These are phyloP conservation scores for Sander vitreus DNA, from an alignment of 2,113 vertebrate species.

Conservation along the genomic window DNA sequence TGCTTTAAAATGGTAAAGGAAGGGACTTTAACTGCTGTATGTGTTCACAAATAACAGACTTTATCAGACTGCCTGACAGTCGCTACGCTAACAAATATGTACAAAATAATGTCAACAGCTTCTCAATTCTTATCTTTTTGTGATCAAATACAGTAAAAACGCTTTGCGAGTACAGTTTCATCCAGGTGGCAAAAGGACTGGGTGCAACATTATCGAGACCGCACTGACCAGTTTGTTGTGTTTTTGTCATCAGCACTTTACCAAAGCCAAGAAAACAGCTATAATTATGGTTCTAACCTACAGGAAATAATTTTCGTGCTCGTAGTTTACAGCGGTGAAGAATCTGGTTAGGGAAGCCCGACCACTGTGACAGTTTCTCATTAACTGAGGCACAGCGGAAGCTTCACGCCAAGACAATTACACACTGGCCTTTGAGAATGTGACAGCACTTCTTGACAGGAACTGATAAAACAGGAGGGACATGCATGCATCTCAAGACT, in stretches of 20 bases:
- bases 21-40: not conserved
- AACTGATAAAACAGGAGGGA: conserved; percentile 27
- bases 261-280: conserved; percentile 41
- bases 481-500: not conserved
- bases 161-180: not conserved
- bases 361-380: conserved; percentile 67
- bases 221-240: conserved; percentile 51
- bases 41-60: not conserved
- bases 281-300: conserved; percentile 39
- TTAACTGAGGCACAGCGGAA: conserved; percentile 61
- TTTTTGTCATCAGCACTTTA: conserved; percentile 45
- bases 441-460: conserved; percentile 42
- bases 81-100: not conserved
- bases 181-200: not conserved
- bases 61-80: not conserved
- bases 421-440: conserved; percentile 47
- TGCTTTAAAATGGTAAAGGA: not conserved
- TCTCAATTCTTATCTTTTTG: conserved; percentile 8
- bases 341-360: conserved; percentile 50
- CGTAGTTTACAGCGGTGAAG: conserved; percentile 64
- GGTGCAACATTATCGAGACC: conserved; percentile 28
- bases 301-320: conserved; percentile 61
- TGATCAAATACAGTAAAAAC: conserved; percentile 21
- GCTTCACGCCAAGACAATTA: conserved; percentile 62
- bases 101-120: not conserved